Evolutionary conservation across 2,888 invertebrate genomes (phyloP), one percentile per base, ranked within the genome.

Genomic region (Sarcophaga subvicina): DNA sequence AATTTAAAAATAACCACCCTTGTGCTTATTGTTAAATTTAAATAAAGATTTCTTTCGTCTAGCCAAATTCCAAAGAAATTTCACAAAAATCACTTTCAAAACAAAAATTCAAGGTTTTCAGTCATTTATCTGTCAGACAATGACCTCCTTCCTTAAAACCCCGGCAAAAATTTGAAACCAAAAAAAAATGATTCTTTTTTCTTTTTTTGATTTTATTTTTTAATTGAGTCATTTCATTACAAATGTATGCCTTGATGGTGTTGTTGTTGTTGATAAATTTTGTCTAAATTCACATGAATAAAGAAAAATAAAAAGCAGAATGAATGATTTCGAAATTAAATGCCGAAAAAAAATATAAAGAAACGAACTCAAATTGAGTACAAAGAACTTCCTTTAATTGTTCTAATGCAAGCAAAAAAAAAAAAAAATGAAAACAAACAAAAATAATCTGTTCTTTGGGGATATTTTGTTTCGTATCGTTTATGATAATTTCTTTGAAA

Each of bases 381-480:
- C 72, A 83, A 87, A 84, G 84, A 84, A 75, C 83, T 81, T 84
- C 84, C 86, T 84, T 84, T 86, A 86, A 83, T 83, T 84, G 78
- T 27, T 54, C 12, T 71, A 87, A 81, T 75, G 80, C 69, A 78
- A 49, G 17, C 45, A 20, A 45, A n/a, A 49, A 11, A 49, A 49
- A 49, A 1, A 86, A 82, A 54, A 78, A 71, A 27, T 5, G 27
- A 27, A 27, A 27, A 27, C 27, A 27, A 37, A 37, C 37, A 37
- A 27, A 3, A 27, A 27, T 4, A 27, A 27, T 27, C 0, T 27
- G 27, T 37, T 80, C 60, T 37, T 84, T 71, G 49, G 47, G 63
- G 17, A 69, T 69, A 69, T 62, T 70, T 63, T 66, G 71, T 70
- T 70, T 77, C 20, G 60, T 80, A 66, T 47, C n/a, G n/a, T 69